Evolutionary conservation across 2,888 invertebrate species (phyloP), one percentile per base, ranked within the genome.

Genomic region (Belgica antarctica): DNA sequence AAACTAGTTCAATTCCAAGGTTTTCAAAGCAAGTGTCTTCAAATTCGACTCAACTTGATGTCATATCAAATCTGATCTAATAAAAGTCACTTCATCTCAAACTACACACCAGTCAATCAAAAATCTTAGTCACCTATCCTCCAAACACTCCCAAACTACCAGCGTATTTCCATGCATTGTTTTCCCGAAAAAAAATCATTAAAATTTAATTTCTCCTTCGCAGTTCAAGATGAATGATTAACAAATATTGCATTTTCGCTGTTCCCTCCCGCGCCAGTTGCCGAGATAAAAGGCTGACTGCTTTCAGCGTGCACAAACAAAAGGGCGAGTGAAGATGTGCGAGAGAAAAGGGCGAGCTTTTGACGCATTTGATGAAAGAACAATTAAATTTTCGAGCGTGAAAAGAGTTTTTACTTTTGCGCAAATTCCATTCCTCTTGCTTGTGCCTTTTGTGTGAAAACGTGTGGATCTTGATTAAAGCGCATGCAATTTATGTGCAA

Each of bases 311-410:
- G 3, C 8, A 27, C 59, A 22, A n/a, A 12, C 59, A 27, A 62
- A 24, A 28, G n/a, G 22, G 24, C 10, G 27, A 62, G 25, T 19
- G 34, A 34, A 62, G 31, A 62, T 10, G 10, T 31, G 31, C 31
- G 31, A 31, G 31, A 31, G 63, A 63, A 41, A 63, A 31, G 46
- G 17, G 46, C 17, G 12, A 46, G 15, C 17, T 3, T n/a, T n/a
- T 46, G 19, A 19, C 15, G 52, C 52, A 4, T 52, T 52, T 52
- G 52, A 46, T 46, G 46, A 52, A 52, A 19, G 7, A 52, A 52
- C 52, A 52, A 52, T 52, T 52, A 52, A 52, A 3, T 17, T 52
- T 52, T 19, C n/a, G n/a, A n/a, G n/a, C n/a, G n/a, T n/a, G n/a
- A n/a, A n/a, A n/a, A n/a, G n/a, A n/a, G n/a, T n/a, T n/a, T n/a